Conservation (phyloP, 37 sponge, comb jelly and placozoan genomes). For the Beroe forskalii region DNA sequence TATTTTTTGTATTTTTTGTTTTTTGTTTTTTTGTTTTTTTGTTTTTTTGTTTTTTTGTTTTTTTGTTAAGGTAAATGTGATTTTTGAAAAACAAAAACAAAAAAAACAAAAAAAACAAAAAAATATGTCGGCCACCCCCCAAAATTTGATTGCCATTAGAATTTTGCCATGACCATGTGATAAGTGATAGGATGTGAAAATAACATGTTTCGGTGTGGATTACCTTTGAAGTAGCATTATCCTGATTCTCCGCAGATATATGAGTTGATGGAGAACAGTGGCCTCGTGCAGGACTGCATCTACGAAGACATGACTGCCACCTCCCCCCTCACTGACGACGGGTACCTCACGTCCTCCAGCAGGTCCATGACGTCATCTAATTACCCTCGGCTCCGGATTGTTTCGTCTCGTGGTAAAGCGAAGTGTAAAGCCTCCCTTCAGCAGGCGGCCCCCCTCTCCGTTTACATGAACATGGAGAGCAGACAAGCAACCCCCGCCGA, state of each 20-base stretch:
- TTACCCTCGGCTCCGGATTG: neutral
- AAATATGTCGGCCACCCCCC: too few species aligned
- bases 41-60: too few species aligned
- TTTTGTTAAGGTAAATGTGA: too few species aligned
- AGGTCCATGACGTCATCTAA: neutral
- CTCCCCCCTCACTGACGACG: conserved; percentile 42
- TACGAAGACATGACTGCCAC: conserved; percentile 60
- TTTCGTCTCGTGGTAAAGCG: neutral
- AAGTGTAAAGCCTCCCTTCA: neutral
- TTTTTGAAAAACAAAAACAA: too few species aligned
- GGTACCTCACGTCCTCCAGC: conserved; percentile 36
- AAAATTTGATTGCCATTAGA: too few species aligned
- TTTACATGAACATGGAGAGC: conserved; percentile 42
- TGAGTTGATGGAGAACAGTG: conserved; percentile 62
- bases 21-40: too few species aligned
- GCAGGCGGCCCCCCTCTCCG: neutral
- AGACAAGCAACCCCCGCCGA: neutral
- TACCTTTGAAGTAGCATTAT: too few species aligned
- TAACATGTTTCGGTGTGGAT: too few species aligned
- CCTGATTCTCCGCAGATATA: conserved; percentile 36
- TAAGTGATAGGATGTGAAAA: too few species aligned
- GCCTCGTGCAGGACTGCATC: neutral
- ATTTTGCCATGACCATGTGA: too few species aligned
- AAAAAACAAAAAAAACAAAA: too few species aligned
- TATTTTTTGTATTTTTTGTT: too few species aligned